Base-by-base conservation (phyloP, 2,888 invertebrate genomes). In the Choristoneura rosaceana region DNA sequence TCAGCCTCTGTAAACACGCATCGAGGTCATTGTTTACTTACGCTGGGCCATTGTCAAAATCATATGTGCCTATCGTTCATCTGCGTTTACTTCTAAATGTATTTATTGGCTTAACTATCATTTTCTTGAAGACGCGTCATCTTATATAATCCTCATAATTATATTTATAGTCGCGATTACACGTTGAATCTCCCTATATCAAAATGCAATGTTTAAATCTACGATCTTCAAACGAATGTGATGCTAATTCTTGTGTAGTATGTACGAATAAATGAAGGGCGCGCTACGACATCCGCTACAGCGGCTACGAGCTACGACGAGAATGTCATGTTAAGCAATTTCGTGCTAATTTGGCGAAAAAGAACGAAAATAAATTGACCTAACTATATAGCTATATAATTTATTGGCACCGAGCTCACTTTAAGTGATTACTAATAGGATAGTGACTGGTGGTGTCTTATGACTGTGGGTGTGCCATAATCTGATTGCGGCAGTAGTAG, bases 401-500 rank as follows among this genome's bases (percentile, higher is more conserved):
- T 63, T 50, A 50, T 68, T 47, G 15, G 33, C n/a, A 17, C 14
- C 59, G 34, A 64, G 33, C 33, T 69, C 64, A 64, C 59, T 12
- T 64, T 73, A 47, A 73, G 59, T 69, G 64, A 69, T 73, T 73
- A 69, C 68, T 69, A 60, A 71, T 68, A 63, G 71, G 67, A 60
- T 60, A 65, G 70, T 71, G 45, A 34, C 58, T 50, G 12, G 80
- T 50, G 12, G 80, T 84, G 78, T 84, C 81, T 85, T 81, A 81
- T 83, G 82, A 80, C 84, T 83, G 86, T 87, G 88, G 91, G 91
- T 90, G 90, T 89, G 92, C 92, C 90, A 88, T 93, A 93, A 93
- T 93, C 92, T 91, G 93, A 93, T 93, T 93, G 92, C 91, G 90
- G 90, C 91, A 90, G 84, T 93, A 85, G 84, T 93, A 89, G 89